Percentiles rank a stretch among this genome's conserved stretches.
Conservation (phyloP, 2,888 invertebrate species). For the Lycocerus yunnanus region DNA sequence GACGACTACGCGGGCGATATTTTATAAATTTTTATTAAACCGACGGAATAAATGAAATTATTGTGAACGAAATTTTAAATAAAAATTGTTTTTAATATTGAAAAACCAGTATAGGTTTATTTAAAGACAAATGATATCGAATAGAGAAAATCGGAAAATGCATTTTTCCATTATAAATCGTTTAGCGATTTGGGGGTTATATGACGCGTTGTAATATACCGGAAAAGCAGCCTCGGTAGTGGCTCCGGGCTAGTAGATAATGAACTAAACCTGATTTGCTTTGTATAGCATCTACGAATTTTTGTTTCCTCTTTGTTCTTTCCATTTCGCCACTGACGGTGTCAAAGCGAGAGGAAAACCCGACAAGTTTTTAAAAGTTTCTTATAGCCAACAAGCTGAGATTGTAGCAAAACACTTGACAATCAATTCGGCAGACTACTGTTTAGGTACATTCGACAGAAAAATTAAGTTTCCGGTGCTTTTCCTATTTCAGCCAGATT, state of each 20-base stretch:
- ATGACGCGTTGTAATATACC: conserved; percentile 46
- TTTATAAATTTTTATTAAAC: background rate
- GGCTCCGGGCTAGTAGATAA: conserved; percentile 39
- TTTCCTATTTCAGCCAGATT: conserved; percentile 36
- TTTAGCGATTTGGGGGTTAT: conserved; percentile 49
- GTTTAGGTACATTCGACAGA: conserved; percentile 37
- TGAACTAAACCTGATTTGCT: conserved; percentile 33
- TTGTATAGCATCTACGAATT: conserved; percentile 30
- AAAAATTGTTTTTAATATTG: background rate
- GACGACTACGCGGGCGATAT: background rate
- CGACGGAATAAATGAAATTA: background rate
- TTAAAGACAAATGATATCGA: conserved; percentile 33
- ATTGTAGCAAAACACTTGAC: conserved; percentile 42
- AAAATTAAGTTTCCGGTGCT: conserved; percentile 26
- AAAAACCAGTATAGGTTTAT: conserved; percentile 17
- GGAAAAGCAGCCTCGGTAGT: conserved; percentile 43
- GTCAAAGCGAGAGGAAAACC: conserved; percentile 1
- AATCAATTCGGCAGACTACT: conserved; percentile 40
- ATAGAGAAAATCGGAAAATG: conserved; percentile 43
- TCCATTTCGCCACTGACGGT: background rate
- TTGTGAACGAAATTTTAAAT: background rate
- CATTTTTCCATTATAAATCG: conserved; percentile 53
- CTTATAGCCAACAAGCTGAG: conserved; percentile 25
- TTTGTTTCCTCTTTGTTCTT: conserved; percentile 12
- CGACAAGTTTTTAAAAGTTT: conserved; percentile 7